phyloP scores from a whole-genome alignment of 2,797 vertebrate species.

The Parauchenoglanis ngamensis region DNA sequence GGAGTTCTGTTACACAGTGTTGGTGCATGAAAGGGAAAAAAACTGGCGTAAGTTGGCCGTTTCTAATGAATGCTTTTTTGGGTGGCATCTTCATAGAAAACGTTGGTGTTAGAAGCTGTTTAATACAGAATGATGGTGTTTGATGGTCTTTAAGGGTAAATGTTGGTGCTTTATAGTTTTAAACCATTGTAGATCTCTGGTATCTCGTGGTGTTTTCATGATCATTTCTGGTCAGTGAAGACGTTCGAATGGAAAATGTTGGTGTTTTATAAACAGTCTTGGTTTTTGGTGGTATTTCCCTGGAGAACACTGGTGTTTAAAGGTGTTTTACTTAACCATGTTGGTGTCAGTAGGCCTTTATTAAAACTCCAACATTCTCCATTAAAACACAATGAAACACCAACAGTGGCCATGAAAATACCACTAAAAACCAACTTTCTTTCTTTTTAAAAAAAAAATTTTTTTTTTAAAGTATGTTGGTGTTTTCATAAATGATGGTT shows the following conservation, averaged over 20 bases:
- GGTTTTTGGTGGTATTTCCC: not conserved
- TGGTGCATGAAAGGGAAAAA: not conserved
- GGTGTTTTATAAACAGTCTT: not conserved
- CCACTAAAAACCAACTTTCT: too few relatives aligned
- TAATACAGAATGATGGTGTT: not conserved
- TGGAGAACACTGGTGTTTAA: not conserved
- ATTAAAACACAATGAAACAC: too few relatives aligned
- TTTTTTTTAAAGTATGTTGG: not conserved
- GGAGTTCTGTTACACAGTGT: not conserved
- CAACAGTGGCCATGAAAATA: too few relatives aligned
- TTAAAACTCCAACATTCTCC: too few relatives aligned
- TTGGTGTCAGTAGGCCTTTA: not conserved
- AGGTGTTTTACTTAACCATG: too few relatives aligned
- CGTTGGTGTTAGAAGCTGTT: not conserved
- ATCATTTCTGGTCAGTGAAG: not conserved
- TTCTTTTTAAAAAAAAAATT: too few relatives aligned
- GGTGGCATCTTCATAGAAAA: not conserved
- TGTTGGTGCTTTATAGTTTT: not conserved
- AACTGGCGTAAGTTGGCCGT: not conserved
- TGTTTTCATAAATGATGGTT: too few relatives aligned
- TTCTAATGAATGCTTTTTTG: not conserved
- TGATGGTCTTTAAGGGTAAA: not conserved
- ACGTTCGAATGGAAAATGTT: not conserved
- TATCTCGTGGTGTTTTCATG: not conserved
- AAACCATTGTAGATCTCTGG: not conserved